Evolutionary conservation across 2,113 vertebrate genomes (phyloP).

Genomic region (Callospermophilus lateralis): DNA sequence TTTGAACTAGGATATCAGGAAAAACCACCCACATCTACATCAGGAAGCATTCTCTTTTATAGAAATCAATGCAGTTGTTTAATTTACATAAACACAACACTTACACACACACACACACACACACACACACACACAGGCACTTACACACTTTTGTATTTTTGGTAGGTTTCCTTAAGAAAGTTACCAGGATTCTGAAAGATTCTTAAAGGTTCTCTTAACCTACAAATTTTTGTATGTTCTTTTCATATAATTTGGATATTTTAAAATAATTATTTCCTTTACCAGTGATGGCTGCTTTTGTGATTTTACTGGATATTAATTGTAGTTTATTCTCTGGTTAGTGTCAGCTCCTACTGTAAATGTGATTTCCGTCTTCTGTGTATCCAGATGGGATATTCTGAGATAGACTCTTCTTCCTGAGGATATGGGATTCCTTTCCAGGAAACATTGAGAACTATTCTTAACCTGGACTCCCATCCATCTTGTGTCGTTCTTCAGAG

Average conservation of each 20-base stretch:
- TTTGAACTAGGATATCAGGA: constrained; percentile 8
- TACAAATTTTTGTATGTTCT: neutral
- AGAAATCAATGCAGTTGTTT: neutral
- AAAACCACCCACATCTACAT: neutral
- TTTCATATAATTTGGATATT: neutral
- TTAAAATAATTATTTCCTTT: constrained; percentile 26
- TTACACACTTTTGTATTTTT: neutral
- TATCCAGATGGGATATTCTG: constrained; percentile 72
- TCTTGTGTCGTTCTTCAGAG: constrained; percentile 77
- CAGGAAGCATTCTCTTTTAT: constrained; percentile 29
- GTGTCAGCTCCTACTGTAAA: constrained; percentile 49
- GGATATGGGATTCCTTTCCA: constrained; percentile 75
- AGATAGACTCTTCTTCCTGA: constrained; percentile 80
- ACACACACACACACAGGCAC: neutral
- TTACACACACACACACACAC: neutral
- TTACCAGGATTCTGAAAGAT: constrained; percentile 6
- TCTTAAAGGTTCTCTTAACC: neutral
- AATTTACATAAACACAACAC: neutral
- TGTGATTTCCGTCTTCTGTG: constrained; percentile 69
- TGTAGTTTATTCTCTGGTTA: constrained; percentile 54
- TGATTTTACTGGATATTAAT: constrained; percentile 60
- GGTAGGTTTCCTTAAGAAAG: neutral
- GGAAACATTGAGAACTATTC: constrained; percentile 77
- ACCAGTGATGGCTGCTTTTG: neutral
- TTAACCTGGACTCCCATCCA: constrained; percentile 67